Percentiles rank a stretch among this genome's conserved stretches.
Conservation (phyloP, 2,113 vertebrate species). For the Urocolius indicus region DNA sequence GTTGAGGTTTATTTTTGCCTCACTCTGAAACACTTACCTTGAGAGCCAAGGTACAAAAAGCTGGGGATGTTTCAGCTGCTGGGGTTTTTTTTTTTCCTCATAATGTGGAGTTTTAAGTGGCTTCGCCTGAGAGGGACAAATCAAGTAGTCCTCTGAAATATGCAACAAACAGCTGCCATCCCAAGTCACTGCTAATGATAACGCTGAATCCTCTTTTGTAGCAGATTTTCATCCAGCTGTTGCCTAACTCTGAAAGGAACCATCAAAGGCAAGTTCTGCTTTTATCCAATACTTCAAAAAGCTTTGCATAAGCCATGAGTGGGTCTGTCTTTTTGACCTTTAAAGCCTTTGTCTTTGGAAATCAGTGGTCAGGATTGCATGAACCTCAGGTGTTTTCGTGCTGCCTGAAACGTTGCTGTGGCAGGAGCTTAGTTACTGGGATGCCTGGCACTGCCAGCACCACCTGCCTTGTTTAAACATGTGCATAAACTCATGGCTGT, state of each 20-base stretch:
- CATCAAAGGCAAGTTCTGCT: background rate
- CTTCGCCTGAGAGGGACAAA: conserved; percentile 35
- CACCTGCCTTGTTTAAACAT: rapidly evolving
- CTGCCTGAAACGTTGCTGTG: background rate
- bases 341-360: conserved; percentile 2
- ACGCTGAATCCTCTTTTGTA: conserved; percentile 2
- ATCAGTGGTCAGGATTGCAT: background rate
- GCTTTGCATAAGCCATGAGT: background rate
- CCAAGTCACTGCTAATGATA: conserved; percentile 12
- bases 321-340: background rate
- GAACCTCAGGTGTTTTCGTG: background rate
- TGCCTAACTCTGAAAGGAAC: background rate
- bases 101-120: conserved; percentile 31
- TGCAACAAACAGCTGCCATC: conserved; percentile 57
- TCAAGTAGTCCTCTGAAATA: conserved; percentile 35
- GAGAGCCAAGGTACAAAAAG: background rate
- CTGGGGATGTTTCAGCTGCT: background rate
- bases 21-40: conserved; percentile 3
- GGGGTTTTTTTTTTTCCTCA: background rate
- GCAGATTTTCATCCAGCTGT: conserved; percentile 52
- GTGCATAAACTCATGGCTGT: background rate
- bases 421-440: background rate
- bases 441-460: background rate
- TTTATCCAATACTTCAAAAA: conserved; percentile 20
- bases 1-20: conserved; percentile 8